A percentile compares a stretch with the other conserved stretches of the same genome.
These are phyloP conservation scores for Eupithecia inturbata DNA, from an alignment of 2,888 invertebrate species.

Conservation along the genomic window DNA sequence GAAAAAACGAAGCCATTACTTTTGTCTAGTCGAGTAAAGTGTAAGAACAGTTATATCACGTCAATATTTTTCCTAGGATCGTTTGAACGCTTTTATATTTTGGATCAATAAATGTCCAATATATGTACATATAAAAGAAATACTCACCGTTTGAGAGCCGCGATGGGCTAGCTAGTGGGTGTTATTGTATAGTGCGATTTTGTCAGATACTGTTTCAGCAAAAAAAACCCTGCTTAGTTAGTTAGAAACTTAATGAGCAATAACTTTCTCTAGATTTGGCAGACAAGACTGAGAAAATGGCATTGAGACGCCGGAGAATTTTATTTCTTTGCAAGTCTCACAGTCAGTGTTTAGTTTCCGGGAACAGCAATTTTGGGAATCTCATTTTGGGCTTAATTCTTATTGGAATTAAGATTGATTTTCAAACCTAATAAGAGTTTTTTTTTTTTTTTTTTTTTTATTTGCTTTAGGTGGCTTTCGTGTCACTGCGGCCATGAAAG, in stretches of 20 bases:
- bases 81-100: slow-evolving; percentile 15
- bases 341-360: not conserved
- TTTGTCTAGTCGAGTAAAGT: slow-evolving; percentile 18
- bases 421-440: not conserved
- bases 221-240: not conserved
- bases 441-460: too few species aligned
- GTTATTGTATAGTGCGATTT: too few species aligned
- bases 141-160: not conserved
- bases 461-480: too few species aligned
- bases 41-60: slow-evolving; percentile 14
- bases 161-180: not conserved
- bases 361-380: not conserved
- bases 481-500: too few species aligned
- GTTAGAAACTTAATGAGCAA: not conserved
- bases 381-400: not conserved
- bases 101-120: slow-evolving; percentile 17
- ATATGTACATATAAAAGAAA: slow-evolving; percentile 17
- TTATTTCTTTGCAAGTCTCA: not conserved
- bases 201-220: too few species aligned
- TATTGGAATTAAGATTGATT: not conserved
- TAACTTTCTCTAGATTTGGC: not conserved
- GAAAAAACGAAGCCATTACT: slow-evolving; percentile 32
- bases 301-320: not conserved
- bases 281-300: not conserved
- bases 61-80: slow-evolving; percentile 21